phyloP scores from a whole-genome alignment of 2,113 vertebrate genomes.

The Leucoraja erinaceus region DNA sequence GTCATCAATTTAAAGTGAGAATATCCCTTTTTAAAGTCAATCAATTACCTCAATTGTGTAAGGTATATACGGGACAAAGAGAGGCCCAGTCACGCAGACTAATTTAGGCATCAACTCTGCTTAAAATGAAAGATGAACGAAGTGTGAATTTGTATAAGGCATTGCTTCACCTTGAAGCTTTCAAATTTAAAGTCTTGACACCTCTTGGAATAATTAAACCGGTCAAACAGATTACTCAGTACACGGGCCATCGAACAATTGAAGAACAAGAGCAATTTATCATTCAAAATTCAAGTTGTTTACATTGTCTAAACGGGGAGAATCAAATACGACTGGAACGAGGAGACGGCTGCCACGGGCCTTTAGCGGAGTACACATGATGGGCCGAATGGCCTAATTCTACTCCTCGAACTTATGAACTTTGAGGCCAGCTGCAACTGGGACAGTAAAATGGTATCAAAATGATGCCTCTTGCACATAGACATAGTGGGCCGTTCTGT shows the following conservation, averaged over 20 bases:
- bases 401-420: no score
- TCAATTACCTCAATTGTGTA: not conserved
- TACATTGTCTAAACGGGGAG: not conserved
- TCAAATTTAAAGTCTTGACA: not conserved
- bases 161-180: not conserved
- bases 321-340: no score
- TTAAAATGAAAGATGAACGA: not conserved
- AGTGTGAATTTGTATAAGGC: conserved; percentile 11
- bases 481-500: no score
- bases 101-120: no score
- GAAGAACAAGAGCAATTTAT: no score
- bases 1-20: no score
- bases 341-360: no score
- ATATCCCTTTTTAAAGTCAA: conserved; percentile 5
- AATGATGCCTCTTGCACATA: no score
- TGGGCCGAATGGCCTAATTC: no score
- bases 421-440: no score
- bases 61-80: not conserved
- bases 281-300: not conserved
- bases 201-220: conserved; percentile 9
- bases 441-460: no score
- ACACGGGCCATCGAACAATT: not conserved
- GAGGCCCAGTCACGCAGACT: not conserved
- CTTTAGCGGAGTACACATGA: no score
- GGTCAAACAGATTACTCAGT: not conserved